Evolutionary conservation across 30 jellyfish, hydroid and myxozoan genomes (phyloP).

Genomic region (Aurelia aurita complex sp. Pacific): DNA sequence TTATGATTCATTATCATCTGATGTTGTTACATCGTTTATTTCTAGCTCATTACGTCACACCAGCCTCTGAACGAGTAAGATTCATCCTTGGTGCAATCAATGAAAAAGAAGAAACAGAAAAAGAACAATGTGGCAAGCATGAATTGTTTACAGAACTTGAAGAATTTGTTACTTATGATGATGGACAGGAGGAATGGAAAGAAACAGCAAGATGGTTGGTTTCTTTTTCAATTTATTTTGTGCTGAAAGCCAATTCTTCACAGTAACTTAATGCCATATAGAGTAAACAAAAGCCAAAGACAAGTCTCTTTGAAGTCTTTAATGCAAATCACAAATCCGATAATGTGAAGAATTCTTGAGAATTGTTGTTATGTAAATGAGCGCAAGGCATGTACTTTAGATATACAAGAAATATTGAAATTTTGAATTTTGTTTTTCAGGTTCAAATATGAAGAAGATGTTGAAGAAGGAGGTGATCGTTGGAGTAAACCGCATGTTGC

Average conservation of each 20-base stretch:
- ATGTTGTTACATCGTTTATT: neutral
- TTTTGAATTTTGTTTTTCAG: constrained; percentile 21
- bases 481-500: constrained; percentile 99
- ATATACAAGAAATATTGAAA: too few relatives aligned
- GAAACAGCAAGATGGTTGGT: constrained; percentile 98
- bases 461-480: constrained; percentile 98
- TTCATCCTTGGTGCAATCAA: constrained; percentile 87
- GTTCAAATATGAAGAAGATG: constrained; percentile 98
- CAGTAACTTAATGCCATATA: too few relatives aligned
- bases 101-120: constrained; percentile 74
- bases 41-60: constrained; percentile 56
- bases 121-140: constrained; percentile 47
- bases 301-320: too few relatives aligned
- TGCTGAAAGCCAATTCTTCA: too few relatives aligned
- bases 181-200: constrained; percentile 97
- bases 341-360: too few relatives aligned
- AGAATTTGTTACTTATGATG: constrained; percentile 93
- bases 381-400: neutral
- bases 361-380: too few relatives aligned
- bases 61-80: constrained; percentile 98
- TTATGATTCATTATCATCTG: too few relatives aligned
- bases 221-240: too few relatives aligned
- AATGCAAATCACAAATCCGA: too few relatives aligned
- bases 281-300: too few relatives aligned
- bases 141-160: constrained; percentile 97